Conservation (phyloP, 2,888 invertebrate genomes). For the Eilema caniola region DNA sequence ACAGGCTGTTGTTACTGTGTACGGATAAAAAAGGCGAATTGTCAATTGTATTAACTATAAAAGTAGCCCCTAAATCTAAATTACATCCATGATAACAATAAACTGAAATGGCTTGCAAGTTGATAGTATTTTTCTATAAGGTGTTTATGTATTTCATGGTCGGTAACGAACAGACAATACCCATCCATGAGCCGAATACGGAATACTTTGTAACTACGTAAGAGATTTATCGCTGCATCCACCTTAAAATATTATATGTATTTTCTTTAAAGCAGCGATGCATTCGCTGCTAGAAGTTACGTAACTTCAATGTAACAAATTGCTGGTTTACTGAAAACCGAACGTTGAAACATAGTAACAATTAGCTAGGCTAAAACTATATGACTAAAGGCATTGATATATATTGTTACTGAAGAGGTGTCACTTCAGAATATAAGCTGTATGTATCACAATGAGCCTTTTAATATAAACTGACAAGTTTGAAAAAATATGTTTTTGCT, state of each 20-base stretch:
- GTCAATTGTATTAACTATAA: no score
- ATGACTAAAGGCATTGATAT: neutral
- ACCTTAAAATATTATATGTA: conserved; percentile 40
- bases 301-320: neutral
- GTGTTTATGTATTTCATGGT: conserved; percentile 33
- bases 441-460: no score
- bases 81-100: no score
- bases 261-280: conserved; percentile 29
- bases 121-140: conserved; percentile 24
- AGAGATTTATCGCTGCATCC: conserved; percentile 43
- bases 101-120: neutral
- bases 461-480: no score
- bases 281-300: neutral
- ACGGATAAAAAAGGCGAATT: no score
- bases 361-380: neutral
- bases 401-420: no score
- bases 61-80: neutral
- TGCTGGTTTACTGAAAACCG: neutral
- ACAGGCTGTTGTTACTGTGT: no score
- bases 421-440: neutral
- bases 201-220: conserved; percentile 32
- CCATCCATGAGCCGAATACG: conserved; percentile 34
- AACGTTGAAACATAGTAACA: neutral
- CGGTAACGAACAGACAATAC: conserved; percentile 41
- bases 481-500: no score